These are phyloP conservation scores for Drosophila leonis DNA, from an alignment of 2,888 invertebrate species.

Conservation along the genomic window DNA sequence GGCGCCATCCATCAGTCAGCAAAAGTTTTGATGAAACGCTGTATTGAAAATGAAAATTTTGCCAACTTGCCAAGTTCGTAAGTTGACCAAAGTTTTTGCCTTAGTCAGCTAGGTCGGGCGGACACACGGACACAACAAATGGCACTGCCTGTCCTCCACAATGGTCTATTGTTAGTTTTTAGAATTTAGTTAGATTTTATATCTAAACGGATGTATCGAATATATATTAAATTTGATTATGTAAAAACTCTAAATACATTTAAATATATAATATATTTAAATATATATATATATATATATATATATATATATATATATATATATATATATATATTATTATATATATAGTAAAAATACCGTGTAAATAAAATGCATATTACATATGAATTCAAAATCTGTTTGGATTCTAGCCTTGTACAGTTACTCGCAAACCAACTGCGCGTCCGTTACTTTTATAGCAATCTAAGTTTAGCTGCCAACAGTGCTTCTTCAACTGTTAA, in stretches of 20 bases:
- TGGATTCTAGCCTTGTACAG: conserved; percentile 18
- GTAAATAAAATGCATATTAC: conserved; percentile 38
- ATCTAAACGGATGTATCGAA: conserved; percentile 10
- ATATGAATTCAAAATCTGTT: background rate
- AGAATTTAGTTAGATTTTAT: conserved; percentile 24
- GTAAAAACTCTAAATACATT: conserved; percentile 4
- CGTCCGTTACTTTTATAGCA: conserved; percentile 20
- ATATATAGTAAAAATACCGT: conserved; percentile 1
- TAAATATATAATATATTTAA: background rate
- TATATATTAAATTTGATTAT: conserved; percentile 4
- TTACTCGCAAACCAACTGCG: background rate
- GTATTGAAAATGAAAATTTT: conserved; percentile 65
- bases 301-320: no score
- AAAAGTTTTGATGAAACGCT: conserved; percentile 21
- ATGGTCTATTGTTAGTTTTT: background rate
- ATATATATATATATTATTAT: background rate
- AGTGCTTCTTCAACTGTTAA: conserved; percentile 1
- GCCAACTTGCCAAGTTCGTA: conserved; percentile 81
- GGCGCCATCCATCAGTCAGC: conserved; percentile 28
- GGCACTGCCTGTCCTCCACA: conserved; percentile 2
- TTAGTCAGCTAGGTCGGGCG: conserved; percentile 16
- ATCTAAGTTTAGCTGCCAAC: background rate
- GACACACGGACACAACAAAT: background rate
- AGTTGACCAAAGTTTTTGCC: conserved; percentile 80
- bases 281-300: background rate